Evolutionary conservation across 2,888 invertebrate species (phyloP), one percentile per base, ranked within the genome.

Genomic region (Corbicula japonica): DNA sequence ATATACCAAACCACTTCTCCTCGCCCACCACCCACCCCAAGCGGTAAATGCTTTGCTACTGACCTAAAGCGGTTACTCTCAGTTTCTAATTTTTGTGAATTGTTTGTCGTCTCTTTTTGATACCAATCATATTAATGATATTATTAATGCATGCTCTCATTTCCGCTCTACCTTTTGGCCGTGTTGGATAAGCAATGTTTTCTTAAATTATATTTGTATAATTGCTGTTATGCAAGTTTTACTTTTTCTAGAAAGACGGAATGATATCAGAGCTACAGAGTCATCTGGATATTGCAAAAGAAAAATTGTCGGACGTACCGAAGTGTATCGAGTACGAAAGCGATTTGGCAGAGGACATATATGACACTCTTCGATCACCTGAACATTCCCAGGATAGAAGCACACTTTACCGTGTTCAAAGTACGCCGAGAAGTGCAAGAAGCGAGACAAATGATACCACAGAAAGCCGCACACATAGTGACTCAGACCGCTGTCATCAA

Each of bases 211-310:
- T n/a, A 38, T 38, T 12, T 38, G 41, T 38, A 38, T 8, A 8
- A 38, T 12, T 12, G 10, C 18, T 38, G 8, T 8, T 38, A 12
- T 38, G 41, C 18, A 38, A 8, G 10, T 12, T 38, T 18, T 38
- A 15, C 56, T 44, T 0, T 38, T 87, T 87, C 18, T 86, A 91
- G 91, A 91, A 90, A 83, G 86, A 89, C 48, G 60, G 62, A 2
- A 69, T 80, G 41, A 88, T 91, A 35, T 76, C 87, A 21, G 78
- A 79, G 6, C 80, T 91, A 6, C 87, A 91, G 65, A 52, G 79
- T 5, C 86, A 88, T 38, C 77, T 91, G 28, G 83, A 78, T 61
- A 84, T 52, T 56, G 89, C 89, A 4, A 86, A 87, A 63, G 83
- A 83, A 15, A 86, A 85, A 26, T 68, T 90, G 21, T 70, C 82